These are phyloP conservation scores for Xanthia icteritia DNA, from an alignment of 2,888 invertebrate species.

Conservation along the genomic window DNA sequence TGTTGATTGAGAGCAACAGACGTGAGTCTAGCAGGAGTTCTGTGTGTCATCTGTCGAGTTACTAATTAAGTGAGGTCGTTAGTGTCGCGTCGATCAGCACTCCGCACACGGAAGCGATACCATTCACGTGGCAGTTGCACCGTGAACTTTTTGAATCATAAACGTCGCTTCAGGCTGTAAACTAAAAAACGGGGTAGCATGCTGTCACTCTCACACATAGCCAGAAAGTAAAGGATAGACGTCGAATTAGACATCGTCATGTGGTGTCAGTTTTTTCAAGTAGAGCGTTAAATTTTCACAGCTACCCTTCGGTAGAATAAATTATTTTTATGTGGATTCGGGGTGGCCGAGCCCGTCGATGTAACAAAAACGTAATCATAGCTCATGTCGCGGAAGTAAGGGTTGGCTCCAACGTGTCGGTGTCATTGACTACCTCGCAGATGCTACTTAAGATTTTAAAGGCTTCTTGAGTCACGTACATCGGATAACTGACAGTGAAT, in stretches of 20 bases:
- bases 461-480: conserved; percentile 61
- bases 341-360: conserved; percentile 85
- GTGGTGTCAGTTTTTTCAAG: conserved; percentile 85
- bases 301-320: conserved; percentile 86
- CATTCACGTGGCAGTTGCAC: conserved; percentile 80
- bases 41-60: conserved; percentile 68
- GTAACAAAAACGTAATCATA: conserved; percentile 83
- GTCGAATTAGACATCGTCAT: conserved; percentile 77
- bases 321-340: conserved; percentile 88
- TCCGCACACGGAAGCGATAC: conserved; percentile 78
- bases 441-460: conserved; percentile 73
- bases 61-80: conserved; percentile 76
- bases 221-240: conserved; percentile 76
- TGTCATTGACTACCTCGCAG: conserved; percentile 78
- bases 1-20: conserved; percentile 50
- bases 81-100: conserved; percentile 63
- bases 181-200: conserved; percentile 70
- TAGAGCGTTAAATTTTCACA: conserved; percentile 86
- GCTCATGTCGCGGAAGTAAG: conserved; percentile 84
- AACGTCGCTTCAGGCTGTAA: conserved; percentile 79
- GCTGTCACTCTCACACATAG: conserved; percentile 73
- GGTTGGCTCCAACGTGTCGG: conserved; percentile 80
- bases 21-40: conserved; percentile 47
- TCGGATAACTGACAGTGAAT: conserved; percentile 42
- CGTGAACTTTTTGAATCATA: conserved; percentile 84